Evolutionary conservation across 2,888 invertebrate genomes (phyloP).

Genomic region (Pediacus dermestoides): DNA sequence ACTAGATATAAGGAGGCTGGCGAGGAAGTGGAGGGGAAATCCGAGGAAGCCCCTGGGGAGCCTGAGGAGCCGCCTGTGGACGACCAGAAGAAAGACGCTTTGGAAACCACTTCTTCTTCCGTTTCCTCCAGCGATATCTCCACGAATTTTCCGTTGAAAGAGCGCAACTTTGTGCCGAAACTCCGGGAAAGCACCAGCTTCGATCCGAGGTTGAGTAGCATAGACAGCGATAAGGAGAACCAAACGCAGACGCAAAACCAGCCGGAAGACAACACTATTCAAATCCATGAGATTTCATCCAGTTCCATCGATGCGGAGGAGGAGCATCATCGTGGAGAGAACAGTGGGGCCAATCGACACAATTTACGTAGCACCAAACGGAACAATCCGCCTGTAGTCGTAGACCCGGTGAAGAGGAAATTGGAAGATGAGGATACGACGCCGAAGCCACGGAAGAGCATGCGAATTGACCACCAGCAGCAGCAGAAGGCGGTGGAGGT

Average conservation of each 20-base stretch:
- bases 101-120: conserved; percentile 13
- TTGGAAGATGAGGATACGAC: conserved; percentile 17
- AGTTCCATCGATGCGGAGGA: conserved; percentile 53
- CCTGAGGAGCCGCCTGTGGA: conserved; percentile 10
- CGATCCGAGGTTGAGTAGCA: too few relatives aligned
- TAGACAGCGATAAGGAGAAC: conserved; percentile 4
- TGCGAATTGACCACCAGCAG: conserved; percentile 34
- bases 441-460: conserved; percentile 36
- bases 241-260: background rate
- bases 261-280: conserved; percentile 53
- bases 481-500: conserved; percentile 24
- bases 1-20: conserved; percentile 37
- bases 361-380: conserved; percentile 16
- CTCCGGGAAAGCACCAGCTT: conserved; percentile 41
- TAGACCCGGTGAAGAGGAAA: conserved; percentile 18
- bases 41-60: conserved; percentile 9
- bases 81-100: conserved; percentile 8
- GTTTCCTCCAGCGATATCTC: conserved; percentile 32
- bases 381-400: conserved; percentile 1
- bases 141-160: conserved; percentile 35
- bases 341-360: conserved; percentile 14
- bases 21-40: conserved; percentile 16
- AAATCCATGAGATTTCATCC: conserved; percentile 67
- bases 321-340: conserved; percentile 8
- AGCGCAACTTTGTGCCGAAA: conserved; percentile 37